Evolutionary conservation across 2,888 invertebrate genomes (phyloP).

Genomic region (Ectemnius cavifrons): DNA sequence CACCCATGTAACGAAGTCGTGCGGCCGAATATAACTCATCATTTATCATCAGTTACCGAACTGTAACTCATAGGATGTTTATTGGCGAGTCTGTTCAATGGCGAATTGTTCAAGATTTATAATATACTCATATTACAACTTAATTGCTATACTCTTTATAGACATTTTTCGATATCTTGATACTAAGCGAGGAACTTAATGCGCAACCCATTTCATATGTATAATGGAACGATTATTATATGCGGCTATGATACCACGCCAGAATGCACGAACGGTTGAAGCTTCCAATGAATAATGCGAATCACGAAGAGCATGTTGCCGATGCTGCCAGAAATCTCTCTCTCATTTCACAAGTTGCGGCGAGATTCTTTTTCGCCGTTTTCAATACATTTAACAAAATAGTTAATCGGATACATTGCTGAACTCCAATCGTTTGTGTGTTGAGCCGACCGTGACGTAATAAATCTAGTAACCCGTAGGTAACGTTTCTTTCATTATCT

Average conservation of each 20-base stretch:
- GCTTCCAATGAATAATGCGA: slow-evolving; percentile 11
- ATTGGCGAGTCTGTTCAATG: slow-evolving; percentile 39
- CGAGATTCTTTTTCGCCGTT: neutral
- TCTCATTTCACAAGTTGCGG: neutral
- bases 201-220: slow-evolving; percentile 46
- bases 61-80: slow-evolving; percentile 38
- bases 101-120: slow-evolving; percentile 55
- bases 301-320: neutral
- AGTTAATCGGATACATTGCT: neutral
- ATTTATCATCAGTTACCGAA: slow-evolving; percentile 44
- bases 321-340: slow-evolving; percentile 6
- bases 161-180: slow-evolving; percentile 59
- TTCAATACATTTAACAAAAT: slow-evolving; percentile 14
- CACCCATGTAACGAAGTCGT: slow-evolving; percentile 28
- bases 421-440: slow-evolving; percentile 1
- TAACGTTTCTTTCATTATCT: slow-evolving; percentile 5
- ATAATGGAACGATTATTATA: too few relatives aligned
- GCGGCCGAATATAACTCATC: slow-evolving; percentile 32
- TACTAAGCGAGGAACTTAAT: slow-evolving; percentile 54
- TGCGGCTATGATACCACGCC: neutral
- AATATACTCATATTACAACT: slow-evolving; percentile 58
- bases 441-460: slow-evolving; percentile 3
- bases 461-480: neutral
- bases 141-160: slow-evolving; percentile 49
- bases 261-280: slow-evolving; percentile 36